Evolutionary conservation across 2,797 vertebrate species (phyloP).

Genomic region (Tarsius wallacei): DNA sequence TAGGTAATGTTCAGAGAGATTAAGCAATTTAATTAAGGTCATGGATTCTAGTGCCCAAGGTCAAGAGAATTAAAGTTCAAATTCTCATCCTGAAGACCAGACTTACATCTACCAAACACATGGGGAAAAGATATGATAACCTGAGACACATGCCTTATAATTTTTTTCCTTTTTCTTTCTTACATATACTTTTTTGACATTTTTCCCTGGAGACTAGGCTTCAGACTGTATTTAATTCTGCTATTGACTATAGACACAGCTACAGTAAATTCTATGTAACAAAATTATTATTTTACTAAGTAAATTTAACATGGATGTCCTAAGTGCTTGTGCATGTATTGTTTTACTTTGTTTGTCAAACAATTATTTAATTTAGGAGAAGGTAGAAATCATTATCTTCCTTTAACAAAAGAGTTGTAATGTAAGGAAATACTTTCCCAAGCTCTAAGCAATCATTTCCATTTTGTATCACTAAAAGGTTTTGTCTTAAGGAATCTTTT

Average conservation of each 20-base stretch:
- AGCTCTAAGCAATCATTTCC: not conserved
- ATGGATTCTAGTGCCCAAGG: not conserved
- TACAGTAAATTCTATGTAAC: not conserved
- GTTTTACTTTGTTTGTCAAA: slow-evolving; percentile 32
- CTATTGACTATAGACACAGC: not conserved
- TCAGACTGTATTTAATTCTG: not conserved
- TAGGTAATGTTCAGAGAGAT: not conserved
- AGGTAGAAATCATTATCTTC: not conserved
- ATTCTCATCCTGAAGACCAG: not conserved
- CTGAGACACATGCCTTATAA: not conserved
- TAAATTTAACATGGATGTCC: not conserved
- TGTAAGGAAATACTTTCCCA: not conserved
- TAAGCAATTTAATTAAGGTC: not conserved
- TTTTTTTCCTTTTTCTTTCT: not conserved
- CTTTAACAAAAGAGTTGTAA: not conserved
- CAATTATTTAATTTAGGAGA: not conserved
- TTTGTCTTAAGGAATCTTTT: not conserved
- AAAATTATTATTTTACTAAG: not conserved
- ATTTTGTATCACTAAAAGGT: slow-evolving; percentile 28
- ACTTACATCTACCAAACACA: not conserved
- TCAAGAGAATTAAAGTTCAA: not conserved
- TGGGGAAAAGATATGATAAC: not conserved
- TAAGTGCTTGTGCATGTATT: not conserved
- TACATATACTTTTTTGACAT: not conserved
- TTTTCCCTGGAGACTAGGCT: not conserved